A percentile compares a stretch with the other conserved stretches of the same genome.
Evolutionary conservation across 1,140 invertebrate species (phyloP).

Genomic region (Probaryconus sp.): DNA sequence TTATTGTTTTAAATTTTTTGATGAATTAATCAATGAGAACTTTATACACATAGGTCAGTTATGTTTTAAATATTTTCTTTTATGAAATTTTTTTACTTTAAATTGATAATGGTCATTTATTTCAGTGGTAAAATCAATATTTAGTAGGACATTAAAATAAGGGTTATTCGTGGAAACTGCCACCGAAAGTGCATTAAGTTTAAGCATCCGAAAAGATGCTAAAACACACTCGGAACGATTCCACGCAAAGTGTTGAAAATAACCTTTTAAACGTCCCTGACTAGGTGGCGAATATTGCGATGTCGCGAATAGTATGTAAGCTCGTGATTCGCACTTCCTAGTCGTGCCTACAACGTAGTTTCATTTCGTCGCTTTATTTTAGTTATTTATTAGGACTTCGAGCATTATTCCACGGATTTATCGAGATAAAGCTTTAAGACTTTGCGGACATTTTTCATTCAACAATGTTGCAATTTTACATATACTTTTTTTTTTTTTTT

Average conservation of each 20-base stretch:
- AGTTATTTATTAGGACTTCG: not conserved
- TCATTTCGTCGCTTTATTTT: constrained; percentile 41
- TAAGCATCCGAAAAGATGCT: constrained; percentile 8
- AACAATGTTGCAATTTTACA: too few species aligned
- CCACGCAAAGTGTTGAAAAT: constrained; percentile 69
- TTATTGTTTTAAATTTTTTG: too few species aligned
- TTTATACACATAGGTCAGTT: too few species aligned
- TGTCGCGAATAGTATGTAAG: constrained; percentile 68
- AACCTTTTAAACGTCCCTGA: constrained; percentile 74
- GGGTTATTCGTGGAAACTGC: too few species aligned
- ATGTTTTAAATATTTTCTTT: too few species aligned
- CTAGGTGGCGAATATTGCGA: constrained; percentile 72
- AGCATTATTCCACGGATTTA: not conserved
- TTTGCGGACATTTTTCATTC: not conserved
- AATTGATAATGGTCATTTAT: too few species aligned
- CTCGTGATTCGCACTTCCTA: constrained; percentile 73
- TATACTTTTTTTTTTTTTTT: too few species aligned
- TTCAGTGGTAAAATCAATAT: too few species aligned
- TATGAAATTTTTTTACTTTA: too few species aligned
- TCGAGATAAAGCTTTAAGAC: not conserved
- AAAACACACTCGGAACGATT: constrained; percentile 5
- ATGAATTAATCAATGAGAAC: too few species aligned
- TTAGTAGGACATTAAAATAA: too few species aligned
- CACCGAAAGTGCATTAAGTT: too few species aligned
- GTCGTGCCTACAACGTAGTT: constrained; percentile 50